Evolutionary conservation across 64 coral and sea anemone species (phyloP).

Genomic region (Anthopleura sola): DNA sequence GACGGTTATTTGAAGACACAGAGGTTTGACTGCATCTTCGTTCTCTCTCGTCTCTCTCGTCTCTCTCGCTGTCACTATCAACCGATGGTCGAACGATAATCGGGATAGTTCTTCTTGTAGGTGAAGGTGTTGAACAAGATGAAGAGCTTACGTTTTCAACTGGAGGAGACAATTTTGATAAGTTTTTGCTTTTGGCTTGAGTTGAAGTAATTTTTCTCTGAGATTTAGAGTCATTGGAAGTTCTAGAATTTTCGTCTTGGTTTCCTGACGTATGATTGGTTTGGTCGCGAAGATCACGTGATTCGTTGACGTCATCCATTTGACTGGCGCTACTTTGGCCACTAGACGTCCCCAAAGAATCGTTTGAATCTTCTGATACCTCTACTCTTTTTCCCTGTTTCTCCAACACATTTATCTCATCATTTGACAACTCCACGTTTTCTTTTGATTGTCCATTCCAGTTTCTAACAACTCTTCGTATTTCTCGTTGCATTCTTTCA

Average conservation of each 20-base stretch:
- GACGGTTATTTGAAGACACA: background rate
- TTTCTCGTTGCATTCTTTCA: conserved; percentile 38
- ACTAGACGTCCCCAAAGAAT: conserved; percentile 3
- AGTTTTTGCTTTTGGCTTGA: background rate
- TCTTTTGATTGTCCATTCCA: conserved; percentile 23
- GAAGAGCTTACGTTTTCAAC: background rate
- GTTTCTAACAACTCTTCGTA: conserved; percentile 28
- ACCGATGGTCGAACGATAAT: background rate
- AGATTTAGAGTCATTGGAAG: background rate
- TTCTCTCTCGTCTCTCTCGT: background rate
- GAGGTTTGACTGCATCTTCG: background rate
- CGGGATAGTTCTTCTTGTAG: conserved; percentile 6
- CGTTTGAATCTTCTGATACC: background rate
- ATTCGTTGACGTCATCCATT: background rate
- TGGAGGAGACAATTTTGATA: background rate
- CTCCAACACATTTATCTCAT: background rate
- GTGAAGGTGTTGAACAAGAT: background rate
- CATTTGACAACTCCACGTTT: background rate
- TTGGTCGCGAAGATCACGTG: background rate
- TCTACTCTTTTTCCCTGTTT: background rate
- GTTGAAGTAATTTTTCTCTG: background rate
- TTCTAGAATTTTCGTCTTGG: background rate
- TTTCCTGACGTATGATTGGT: background rate
- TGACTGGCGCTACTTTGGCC: conserved; percentile 5
- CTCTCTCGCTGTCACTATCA: conserved; percentile 3